Evolutionary conservation across 2,888 invertebrate genomes (phyloP), one percentile per base, ranked within the genome.

Genomic region (Spodoptera exigua): DNA sequence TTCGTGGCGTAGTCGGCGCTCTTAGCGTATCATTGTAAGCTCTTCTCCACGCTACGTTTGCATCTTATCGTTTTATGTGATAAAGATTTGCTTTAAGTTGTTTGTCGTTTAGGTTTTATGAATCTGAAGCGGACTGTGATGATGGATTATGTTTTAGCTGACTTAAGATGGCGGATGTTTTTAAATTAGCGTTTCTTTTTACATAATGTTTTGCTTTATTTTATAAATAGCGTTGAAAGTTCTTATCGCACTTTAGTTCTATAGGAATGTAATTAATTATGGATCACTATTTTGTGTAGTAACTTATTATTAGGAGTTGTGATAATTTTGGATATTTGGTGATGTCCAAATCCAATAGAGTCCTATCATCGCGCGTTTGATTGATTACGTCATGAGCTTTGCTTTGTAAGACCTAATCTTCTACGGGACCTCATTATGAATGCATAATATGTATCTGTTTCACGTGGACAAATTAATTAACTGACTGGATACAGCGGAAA

Each of bases 41-140:
- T 27, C 27, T 27, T 27, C 27, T 27, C 27, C 27, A 27, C 27
- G 14, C 21, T 14, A 41, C 36, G 37, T 56, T 54, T 34, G 45
- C 37, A 52, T 18, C 43, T 53, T 65, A 71, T 69, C 72, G 44
- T 45, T 74, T 69, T 75, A 75, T 61, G 47, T 63, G 71, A 65
- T 75, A 61, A 72, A 53, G 36, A 39, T 39, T 39, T 48, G 73
- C 48, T 44, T 71, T 58, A 67, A 71, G 71, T 52, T 35, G 47
- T 58, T 66, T 48, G 47, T 67, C 67, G 66, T 71, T 67, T 67
- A 67, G 18, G 18, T 71, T 67, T 67, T 67, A 67, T 58, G 44
- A 32, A 36, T 37, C 34, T 35, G 3, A 56, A 17, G 27, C 32
- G 54, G 51, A 32, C n/a, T 27, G 14, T 3, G 12, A 3, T 48